Conservation (phyloP, 2,888 invertebrate species). For the Plebejus argus region DNA sequence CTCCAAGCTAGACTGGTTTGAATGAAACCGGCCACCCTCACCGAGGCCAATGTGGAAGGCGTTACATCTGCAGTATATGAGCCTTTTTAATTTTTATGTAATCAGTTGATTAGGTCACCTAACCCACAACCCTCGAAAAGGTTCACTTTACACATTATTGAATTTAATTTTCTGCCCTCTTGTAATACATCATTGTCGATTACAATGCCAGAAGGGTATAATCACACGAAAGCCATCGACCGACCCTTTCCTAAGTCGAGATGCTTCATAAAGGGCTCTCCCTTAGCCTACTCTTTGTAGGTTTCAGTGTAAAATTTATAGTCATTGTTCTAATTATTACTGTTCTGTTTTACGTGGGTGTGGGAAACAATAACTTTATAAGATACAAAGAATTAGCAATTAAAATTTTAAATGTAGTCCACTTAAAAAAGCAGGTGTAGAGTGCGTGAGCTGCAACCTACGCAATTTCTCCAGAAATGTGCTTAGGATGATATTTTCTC, state of each 20-base stretch:
- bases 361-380: not conserved
- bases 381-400: not conserved
- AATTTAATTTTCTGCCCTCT: constrained; percentile 28
- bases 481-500: no score
- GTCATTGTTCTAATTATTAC: constrained; percentile 23
- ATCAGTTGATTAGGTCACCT: constrained; percentile 14
- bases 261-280: constrained; percentile 27
- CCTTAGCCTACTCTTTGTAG: constrained; percentile 17
- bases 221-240: constrained; percentile 22
- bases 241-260: constrained; percentile 21
- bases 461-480: no score
- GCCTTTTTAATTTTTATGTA: constrained; percentile 2
- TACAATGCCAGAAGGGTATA: constrained; percentile 31
- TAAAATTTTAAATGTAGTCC: not conserved
- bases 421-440: no score
- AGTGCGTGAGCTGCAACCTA: no score
- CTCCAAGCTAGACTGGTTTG: no score
- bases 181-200: constrained; percentile 32
- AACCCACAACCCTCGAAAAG: not conserved
- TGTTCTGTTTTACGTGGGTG: not conserved
- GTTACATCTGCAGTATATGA: not conserved
- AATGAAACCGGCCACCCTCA: no score
- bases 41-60: no score
- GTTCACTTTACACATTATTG: constrained; percentile 20
- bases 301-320: constrained; percentile 19